Base-by-base conservation (phyloP, 2,797 vertebrate species). In the Galago senegalensis region DNA sequence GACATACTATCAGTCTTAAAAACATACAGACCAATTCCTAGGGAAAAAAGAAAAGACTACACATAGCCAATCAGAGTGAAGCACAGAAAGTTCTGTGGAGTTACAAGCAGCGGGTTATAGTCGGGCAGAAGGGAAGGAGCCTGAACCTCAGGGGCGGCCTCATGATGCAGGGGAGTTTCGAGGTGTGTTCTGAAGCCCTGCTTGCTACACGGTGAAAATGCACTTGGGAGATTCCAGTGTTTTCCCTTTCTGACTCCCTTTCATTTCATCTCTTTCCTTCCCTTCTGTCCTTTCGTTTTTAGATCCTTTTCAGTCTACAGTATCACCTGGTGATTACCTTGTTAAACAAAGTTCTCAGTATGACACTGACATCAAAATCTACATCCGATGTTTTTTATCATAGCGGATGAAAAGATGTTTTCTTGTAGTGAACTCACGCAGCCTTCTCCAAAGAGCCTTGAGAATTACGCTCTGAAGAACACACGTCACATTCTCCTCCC, bases 341-440 rank as follows among this genome's bases (percentile, higher is more conserved):
- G 43, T 82, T 88, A 92, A 93, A 92, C 17, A 49, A 81, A 90
- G 69, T 4, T 86, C 25, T 94, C 43, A 75, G 25, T 14, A 82
- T 27, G 25, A 76, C 5, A 34, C 2, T 67, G 25, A 63, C 5
- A 53, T 10, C 23, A 83, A 90, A 90, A 69, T 80, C 17, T 82
- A 29, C 20, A 20, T 61, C 70, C 77, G 53, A 58, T 27, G 40
- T 63, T 84, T 93, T 72, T 31, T 16, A 87, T 67, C 8, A 34
- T 58, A 76, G 25, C 61, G 61, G 83, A 49, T 56, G 11, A 73
- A 85, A 92, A 93, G 29, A 40, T 18, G n/a, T 56, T 87, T 88
- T 2, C 12, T 75, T 61, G 8, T 43, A 53, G 69, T 27, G 60
- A 65, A 83, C 10, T 82, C 76, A 75, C 0, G 13, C 40, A 84